Percentiles rank a stretch among this genome's conserved stretches.
Evolutionary conservation across 1,140 invertebrate species (phyloP).

Genomic region (Megalopta genalis): DNA sequence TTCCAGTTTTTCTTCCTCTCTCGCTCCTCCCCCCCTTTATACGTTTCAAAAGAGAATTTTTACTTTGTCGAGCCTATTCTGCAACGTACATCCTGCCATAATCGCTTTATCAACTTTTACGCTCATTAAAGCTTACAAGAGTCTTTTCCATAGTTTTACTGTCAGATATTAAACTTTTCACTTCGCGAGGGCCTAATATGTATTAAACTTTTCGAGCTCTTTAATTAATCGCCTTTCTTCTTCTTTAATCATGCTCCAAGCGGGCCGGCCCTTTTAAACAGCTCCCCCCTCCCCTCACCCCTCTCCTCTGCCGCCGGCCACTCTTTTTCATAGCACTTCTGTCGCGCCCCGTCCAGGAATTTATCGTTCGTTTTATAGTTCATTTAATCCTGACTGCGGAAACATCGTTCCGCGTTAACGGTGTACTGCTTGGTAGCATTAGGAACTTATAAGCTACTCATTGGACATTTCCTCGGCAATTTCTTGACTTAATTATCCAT

Average conservation of each 20-base stretch:
- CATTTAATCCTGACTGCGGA: no score
- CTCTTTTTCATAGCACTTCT: background rate
- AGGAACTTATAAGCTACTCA: no score
- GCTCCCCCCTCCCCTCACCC: no score
- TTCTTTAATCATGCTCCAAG: background rate
- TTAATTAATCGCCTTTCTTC: background rate
- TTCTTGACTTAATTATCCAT: no score
- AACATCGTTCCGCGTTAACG: no score
- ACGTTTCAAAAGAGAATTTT: constrained; percentile 3
- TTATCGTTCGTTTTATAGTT: no score
- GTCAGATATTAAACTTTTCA: constrained; percentile 13
- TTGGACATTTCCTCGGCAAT: no score
- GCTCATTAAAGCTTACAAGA: constrained; percentile 1
- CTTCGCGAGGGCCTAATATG: background rate
- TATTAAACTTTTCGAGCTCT: background rate
- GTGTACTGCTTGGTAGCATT: no score
- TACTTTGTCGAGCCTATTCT: background rate
- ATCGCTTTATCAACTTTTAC: constrained; percentile 10
- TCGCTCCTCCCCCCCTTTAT: constrained; percentile 7
- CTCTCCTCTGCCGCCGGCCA: no score
- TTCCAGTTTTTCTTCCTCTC: constrained; percentile 26
- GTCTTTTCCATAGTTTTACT: background rate
- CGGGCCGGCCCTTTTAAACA: background rate
- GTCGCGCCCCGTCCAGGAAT: no score
- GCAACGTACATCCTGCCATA: background rate